Percentiles rank a stretch among this genome's conserved stretches.
These are phyloP conservation scores for Metridium senile DNA, from an alignment of 92 coral and sea anemone species.

Conservation along the genomic window DNA sequence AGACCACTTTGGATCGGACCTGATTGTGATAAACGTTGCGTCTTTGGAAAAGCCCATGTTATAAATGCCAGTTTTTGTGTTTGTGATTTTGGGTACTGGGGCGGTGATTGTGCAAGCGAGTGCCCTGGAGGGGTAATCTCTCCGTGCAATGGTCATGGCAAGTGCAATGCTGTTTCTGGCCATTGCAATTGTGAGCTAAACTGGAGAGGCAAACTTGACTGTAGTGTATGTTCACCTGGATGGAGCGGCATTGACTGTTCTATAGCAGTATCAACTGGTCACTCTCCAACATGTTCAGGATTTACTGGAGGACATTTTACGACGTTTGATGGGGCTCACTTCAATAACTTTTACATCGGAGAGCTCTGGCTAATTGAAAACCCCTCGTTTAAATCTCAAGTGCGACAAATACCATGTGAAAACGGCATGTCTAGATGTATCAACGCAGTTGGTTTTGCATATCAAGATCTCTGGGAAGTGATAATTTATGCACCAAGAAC, in stretches of 20 bases:
- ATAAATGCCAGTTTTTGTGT: slow-evolving; percentile 33
- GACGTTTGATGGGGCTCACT: slow-evolving; percentile 61
- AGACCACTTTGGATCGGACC: slow-evolving; percentile 63
- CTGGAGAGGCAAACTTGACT: slow-evolving; percentile 59
- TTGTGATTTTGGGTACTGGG: slow-evolving; percentile 66
- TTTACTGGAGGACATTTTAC: slow-evolving; percentile 64
- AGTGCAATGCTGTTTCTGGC: slow-evolving; percentile 49
- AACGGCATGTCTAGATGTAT: slow-evolving; percentile 59
- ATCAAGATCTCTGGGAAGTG: slow-evolving; percentile 36
- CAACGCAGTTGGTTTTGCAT: slow-evolving; percentile 51
- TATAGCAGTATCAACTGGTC: slow-evolving; percentile 38
- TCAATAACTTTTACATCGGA: slow-evolving; percentile 50
- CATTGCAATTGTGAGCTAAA: slow-evolving; percentile 49
- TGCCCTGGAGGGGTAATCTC: slow-evolving; percentile 60
- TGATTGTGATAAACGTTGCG: slow-evolving; percentile 44
- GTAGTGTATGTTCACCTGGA: slow-evolving; percentile 54
- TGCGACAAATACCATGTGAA: slow-evolving; percentile 63
- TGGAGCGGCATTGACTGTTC: slow-evolving; percentile 62
- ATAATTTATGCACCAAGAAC: slow-evolving; percentile 43
- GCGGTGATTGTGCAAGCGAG: slow-evolving; percentile 36
- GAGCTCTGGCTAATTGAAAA: slow-evolving; percentile 47
- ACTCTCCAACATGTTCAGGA: slow-evolving; percentile 57
- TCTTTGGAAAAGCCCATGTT: slow-evolving; percentile 53
- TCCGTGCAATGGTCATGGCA: slow-evolving; percentile 62
- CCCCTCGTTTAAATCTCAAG: slow-evolving; percentile 44